Evolutionary conservation across 2,797 vertebrate species (phyloP), one percentile per base, ranked within the genome.

Genomic region (Ambastaia sidthimunki): DNA sequence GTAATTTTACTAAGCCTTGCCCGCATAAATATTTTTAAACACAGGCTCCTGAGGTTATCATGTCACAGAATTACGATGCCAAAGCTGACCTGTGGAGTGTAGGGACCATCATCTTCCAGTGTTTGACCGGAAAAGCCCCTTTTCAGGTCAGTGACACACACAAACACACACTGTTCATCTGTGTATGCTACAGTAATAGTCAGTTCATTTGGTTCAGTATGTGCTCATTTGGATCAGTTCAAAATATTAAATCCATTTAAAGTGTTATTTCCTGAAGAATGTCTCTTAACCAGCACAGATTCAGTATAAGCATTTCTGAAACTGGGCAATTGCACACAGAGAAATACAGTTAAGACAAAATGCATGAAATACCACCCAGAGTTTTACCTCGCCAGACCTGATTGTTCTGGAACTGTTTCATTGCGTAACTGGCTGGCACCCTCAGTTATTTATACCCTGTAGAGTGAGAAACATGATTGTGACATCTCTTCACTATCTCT

Each of bases 81-180:
- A 99, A 98, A 92, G 98, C 97, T 4, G 97, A 99, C 82, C 94
- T 99, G 85, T 99, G 98, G 98, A 99, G 98, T 89, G 96, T 99
- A 13, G 98, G 98, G 60, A 99, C 98, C 47, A 97, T 99, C 16
- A 91, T 98, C 76, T 99, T 96, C 93, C 98, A 99, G 89, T 98
- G 97, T 89, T 91, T 99, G 84, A 98, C 97, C 1, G 98, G 98
- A 71, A 99, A 96, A 87, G 97, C 98, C 1, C 98, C 98, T 0
- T 99, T 99, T 91, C 95, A 98, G 88, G 98, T 99, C 86, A 82
- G 76, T 78, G 72, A 31, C 69, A 81, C 15, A 62, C 5, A 60
- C 44, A 71, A 37, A 81, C 48, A 52, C 31, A 18, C 37, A 9
- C 37, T 41, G 37, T 41, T 41, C 37, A 41, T 41, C 37, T 41